A percentile compares a stretch with the other conserved stretches of the same genome.
These are phyloP conservation scores for Trypoxylon attenuatum DNA, from an alignment of 2,888 invertebrate genomes.

Conservation along the genomic window DNA sequence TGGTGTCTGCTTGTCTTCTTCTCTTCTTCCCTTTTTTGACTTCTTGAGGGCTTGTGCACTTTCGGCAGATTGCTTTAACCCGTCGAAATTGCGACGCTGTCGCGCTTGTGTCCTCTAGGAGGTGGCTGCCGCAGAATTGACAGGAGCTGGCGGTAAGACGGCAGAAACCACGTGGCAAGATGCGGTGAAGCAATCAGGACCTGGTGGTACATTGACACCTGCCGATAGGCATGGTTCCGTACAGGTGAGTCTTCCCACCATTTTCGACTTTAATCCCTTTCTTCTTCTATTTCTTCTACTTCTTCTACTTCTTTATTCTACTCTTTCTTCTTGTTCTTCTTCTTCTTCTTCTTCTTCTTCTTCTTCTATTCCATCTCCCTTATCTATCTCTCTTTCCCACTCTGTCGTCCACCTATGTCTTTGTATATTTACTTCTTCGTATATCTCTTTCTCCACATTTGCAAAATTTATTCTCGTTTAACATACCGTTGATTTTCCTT, in stretches of 20 bases:
- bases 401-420: too few species aligned
- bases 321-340: not conserved
- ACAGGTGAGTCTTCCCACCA: conserved; percentile 83
- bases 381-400: too few species aligned
- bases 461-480: too few species aligned
- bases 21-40: not conserved
- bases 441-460: too few species aligned
- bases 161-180: conserved; percentile 89
- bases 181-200: conserved; percentile 87
- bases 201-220: conserved; percentile 90
- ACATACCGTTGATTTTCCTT: too few species aligned
- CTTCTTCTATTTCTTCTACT: not conserved
- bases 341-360: too few species aligned
- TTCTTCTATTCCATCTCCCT: too few species aligned
- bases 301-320: not conserved
- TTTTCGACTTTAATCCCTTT: too few species aligned
- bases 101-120: conserved; percentile 72
- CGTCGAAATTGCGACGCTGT: conserved; percentile 67
- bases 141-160: conserved; percentile 79
- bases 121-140: conserved; percentile 72
- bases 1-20: not conserved
- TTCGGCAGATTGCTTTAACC: conserved; percentile 60
- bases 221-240: conserved; percentile 98
- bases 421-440: too few species aligned
- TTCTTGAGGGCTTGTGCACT: not conserved